Evolutionary conservation across 2,113 vertebrate species (phyloP).

Genomic region (Lampris megalopsis): DNA sequence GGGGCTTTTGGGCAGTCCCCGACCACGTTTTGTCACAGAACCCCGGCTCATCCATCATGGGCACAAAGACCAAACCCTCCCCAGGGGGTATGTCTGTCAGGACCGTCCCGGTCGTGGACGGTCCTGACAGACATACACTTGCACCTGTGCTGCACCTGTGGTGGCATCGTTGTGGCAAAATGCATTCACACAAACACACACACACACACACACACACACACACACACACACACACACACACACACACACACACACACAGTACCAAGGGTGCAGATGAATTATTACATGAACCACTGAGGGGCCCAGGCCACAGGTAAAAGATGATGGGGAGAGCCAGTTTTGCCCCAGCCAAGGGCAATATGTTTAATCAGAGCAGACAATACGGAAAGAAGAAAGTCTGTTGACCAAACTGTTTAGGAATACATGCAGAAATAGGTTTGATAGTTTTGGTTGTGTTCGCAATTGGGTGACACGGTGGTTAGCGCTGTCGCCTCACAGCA

Average conservation of each 20-base stretch:
- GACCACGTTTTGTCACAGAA: conserved; percentile 28
- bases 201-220: conserved; percentile 5
- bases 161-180: conserved; percentile 30
- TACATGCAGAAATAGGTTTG: not conserved
- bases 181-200: conserved; percentile 15
- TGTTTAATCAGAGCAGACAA: not conserved
- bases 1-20: conserved; percentile 19
- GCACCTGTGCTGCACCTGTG: conserved; percentile 25
- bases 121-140: conserved; percentile 22
- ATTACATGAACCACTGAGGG: conserved; percentile 18
- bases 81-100: conserved; percentile 54
- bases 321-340: conserved; percentile 23
- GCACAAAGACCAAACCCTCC: conserved; percentile 49
- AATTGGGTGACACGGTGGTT: too few relatives aligned
- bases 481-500: too few relatives aligned
- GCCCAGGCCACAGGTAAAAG: conserved; percentile 12
- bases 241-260: conserved; percentile 14
- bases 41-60: conserved; percentile 49
- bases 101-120: conserved; percentile 39
- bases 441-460: too few relatives aligned
- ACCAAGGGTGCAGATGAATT: too few relatives aligned
- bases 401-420: not conserved
- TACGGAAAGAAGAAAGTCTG: conserved; percentile 6
- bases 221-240: conserved; percentile 7
- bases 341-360: conserved; percentile 29